These are phyloP conservation scores for Tetragonula carbonaria DNA, from an alignment of 2,888 invertebrate genomes.

Conservation along the genomic window DNA sequence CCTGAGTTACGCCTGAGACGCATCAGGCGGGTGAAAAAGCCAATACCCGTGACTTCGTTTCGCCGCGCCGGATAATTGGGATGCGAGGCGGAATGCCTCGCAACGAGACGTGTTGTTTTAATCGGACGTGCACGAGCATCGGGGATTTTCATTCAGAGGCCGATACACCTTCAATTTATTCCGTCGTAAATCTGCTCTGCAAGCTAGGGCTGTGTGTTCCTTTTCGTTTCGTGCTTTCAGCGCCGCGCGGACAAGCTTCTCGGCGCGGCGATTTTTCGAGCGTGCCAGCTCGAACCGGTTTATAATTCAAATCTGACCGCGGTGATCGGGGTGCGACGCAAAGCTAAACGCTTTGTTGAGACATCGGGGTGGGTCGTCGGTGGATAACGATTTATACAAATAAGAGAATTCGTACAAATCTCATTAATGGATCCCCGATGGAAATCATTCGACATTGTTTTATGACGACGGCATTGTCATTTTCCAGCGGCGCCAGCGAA, in stretches of 20 bases:
- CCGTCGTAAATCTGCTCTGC: slow-evolving; percentile 69
- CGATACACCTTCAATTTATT: slow-evolving; percentile 72
- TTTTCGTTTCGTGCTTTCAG: too few relatives aligned
- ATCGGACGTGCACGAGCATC: slow-evolving; percentile 53
- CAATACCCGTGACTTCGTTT: slow-evolving; percentile 23
- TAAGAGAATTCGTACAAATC: slow-evolving; percentile 62
- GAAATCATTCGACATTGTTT: slow-evolving; percentile 61
- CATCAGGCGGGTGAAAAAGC: slow-evolving; percentile 13
- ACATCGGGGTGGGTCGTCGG: background rate
- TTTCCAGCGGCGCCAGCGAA: slow-evolving; percentile 50
- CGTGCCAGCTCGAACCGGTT: slow-evolving; percentile 21
- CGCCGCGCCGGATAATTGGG: slow-evolving; percentile 45
- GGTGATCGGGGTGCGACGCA: slow-evolving; percentile 14
- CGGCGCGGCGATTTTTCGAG: slow-evolving; percentile 18
- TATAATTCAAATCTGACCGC: slow-evolving; percentile 52
- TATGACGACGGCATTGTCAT: slow-evolving; percentile 62
- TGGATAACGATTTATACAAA: slow-evolving; percentile 60
- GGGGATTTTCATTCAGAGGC: slow-evolving; percentile 63
- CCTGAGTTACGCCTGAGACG: background rate
- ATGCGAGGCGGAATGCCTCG: slow-evolving; percentile 11
- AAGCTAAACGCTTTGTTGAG: slow-evolving; percentile 64
- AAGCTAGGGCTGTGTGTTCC: too few relatives aligned
- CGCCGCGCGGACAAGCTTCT: background rate
- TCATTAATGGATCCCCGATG: slow-evolving; percentile 64
- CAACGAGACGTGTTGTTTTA: slow-evolving; percentile 47